These are phyloP conservation scores for Coecobrya sp. DNA, from an alignment of 2,888 invertebrate genomes.

Conservation along the genomic window DNA sequence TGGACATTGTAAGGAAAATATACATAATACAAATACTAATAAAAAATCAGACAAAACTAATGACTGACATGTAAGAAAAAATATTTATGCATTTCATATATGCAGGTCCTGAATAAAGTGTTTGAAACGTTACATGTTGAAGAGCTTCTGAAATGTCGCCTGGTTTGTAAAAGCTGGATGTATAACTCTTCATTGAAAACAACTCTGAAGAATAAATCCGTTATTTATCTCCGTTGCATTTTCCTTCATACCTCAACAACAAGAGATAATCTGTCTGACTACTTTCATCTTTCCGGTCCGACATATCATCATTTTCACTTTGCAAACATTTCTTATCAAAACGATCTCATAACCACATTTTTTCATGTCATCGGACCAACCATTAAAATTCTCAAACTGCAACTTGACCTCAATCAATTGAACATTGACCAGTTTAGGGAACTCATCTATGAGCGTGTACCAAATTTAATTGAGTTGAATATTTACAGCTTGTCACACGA, in stretches of 20 bases:
- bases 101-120: constrained; percentile 20
- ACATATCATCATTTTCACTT: constrained; percentile 52
- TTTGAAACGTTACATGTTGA: constrained; percentile 20
- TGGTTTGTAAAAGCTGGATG: constrained; percentile 71
- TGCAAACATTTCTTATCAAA: constrained; percentile 39
- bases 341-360: constrained; percentile 8
- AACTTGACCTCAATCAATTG: constrained; percentile 43
- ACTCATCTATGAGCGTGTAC: constrained; percentile 40
- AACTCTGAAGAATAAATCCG: constrained; percentile 2
- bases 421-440: constrained; percentile 62
- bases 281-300: constrained; percentile 39
- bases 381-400: constrained; percentile 46
- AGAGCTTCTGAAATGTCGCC: constrained; percentile 47
- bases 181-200: constrained; percentile 23
- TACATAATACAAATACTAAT: background rate
- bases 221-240: constrained; percentile 39
- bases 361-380: constrained; percentile 46
- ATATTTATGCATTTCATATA: background rate
- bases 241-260: constrained; percentile 61
- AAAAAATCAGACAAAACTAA: background rate
- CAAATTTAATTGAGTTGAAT: constrained; percentile 58
- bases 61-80: background rate
- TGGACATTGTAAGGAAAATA: constrained; percentile 42
- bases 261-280: background rate
- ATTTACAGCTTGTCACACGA: constrained; percentile 66